These are phyloP conservation scores for Drosophila littoralis DNA, from an alignment of 1,140 invertebrate species.

Conservation along the genomic window DNA sequence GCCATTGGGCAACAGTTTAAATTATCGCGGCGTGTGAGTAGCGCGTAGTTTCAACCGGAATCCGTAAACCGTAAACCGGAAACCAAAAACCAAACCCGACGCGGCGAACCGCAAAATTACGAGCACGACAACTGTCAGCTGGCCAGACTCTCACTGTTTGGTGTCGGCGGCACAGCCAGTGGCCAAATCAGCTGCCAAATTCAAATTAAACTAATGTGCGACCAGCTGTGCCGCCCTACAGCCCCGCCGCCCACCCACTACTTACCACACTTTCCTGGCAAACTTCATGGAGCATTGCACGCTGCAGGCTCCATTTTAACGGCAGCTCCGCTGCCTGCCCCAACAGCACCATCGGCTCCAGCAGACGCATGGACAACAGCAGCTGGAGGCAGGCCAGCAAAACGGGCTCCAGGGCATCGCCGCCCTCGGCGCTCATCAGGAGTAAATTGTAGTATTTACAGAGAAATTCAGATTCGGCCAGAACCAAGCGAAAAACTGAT, in stretches of 20 bases:
- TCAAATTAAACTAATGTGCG: constrained; percentile 77
- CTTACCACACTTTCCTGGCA: constrained; percentile 61
- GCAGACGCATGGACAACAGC: constrained; percentile 67
- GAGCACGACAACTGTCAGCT: constrained; percentile 69
- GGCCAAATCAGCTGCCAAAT: constrained; percentile 52
- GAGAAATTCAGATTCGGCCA: constrained; percentile 80
- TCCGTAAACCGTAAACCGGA: constrained; percentile 33
- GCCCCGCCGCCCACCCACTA: constrained; percentile 7
- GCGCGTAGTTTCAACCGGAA: not conserved
- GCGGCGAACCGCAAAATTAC: constrained; percentile 76
- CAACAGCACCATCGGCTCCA: constrained; percentile 66
- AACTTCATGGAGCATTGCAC: constrained; percentile 64
- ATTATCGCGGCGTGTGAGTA: constrained; percentile 10
- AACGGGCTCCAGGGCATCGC: constrained; percentile 50
- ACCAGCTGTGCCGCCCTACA: not conserved
- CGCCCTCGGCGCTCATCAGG: constrained; percentile 57
- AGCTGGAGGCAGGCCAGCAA: constrained; percentile 67
- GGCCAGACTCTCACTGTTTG: constrained; percentile 20
- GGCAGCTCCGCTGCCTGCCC: constrained; percentile 61
- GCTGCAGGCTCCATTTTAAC: constrained; percentile 59
- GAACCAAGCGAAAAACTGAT: constrained; percentile 78
- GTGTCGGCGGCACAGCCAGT: constrained; percentile 7
- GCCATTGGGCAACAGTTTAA: constrained; percentile 41
- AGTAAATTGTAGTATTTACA: constrained; percentile 81
- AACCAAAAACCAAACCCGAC: constrained; percentile 51